Evolutionary conservation across 1,140 invertebrate species (phyloP), one percentile per base, ranked within the genome.

Genomic region (Caenorhabditis latens): DNA sequence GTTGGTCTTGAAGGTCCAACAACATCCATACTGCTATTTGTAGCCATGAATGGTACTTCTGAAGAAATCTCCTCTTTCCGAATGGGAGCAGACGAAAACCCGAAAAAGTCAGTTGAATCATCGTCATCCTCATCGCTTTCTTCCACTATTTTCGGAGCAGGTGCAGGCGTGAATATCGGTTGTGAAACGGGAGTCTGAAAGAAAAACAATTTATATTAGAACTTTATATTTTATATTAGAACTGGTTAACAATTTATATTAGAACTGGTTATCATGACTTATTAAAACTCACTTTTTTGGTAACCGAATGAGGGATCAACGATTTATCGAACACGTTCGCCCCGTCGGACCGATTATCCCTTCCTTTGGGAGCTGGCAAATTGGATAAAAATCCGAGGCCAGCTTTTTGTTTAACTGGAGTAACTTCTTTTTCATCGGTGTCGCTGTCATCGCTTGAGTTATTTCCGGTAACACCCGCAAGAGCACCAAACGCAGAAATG

Each of bases 291-390:
- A 79, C 71, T 24, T 50, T 50, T 50, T 50, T 79, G 42, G 71
- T 19, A 0, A 79, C 71, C 2, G 71, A 79, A 79, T 50, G 71
- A 21, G 71, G 71, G 53, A 79, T 11, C 71, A 79, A 8, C 46
- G 46, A 79, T 13, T 24, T 79, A 32, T 43, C 46, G n/a, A 79
- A 79, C 5, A 43, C 8, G 21, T 79, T 24, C 1, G 71, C 6
- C 6, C 71, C 71, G 24, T 50, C 71, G 16, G 71, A 79, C 4
- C 71, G 71, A 14, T 79, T 79, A 79, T 79, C 71, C 24, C 71
- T 79, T 79, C 71, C 71, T 79, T 79, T 79, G 6, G 71, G 71
- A 79, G 71, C 71, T 48, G 71, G 71, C 21, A 79, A 46, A n/a
- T 79, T 79, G 0, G 46, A 50, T 19, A 79, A 24, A 79, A 79